Evolutionary conservation across 1,140 invertebrate genomes (phyloP), one percentile per base, ranked within the genome.

Genomic region (Grapholita molesta): DNA sequence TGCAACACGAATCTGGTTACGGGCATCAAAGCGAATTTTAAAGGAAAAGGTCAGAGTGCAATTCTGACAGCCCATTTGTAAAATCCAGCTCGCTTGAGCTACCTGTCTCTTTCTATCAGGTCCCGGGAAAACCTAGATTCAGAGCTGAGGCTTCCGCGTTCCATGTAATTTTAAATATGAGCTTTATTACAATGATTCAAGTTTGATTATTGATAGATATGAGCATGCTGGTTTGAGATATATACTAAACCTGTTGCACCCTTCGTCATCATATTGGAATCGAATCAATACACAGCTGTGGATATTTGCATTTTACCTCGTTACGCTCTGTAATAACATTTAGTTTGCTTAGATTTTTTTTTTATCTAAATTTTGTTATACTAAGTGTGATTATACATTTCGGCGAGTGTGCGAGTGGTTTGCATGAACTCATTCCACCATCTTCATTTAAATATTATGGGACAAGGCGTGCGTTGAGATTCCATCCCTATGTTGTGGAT

Each of bases 71-170:
- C 78, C 80, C 77, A 82, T 81, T 84, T 81, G 76, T 74, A 77
- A 76, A 72, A 55, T 11, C 76, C 68, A 71, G 73, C 76, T 74
- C 74, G 81, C 69, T 68, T 64, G 74, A 81, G 84, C 82, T 85
- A 82, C 71, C 86, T 74, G 73, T 86, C 86, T 75, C 84, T 69
- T 72, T 86, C 83, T 75, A 71, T 72, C 75, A 70, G 70, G 69
- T 70, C 84, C 77, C 86, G 86, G 84, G 84, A 76, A 84, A 85
- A 85, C 82, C 86, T 83, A 84, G 82, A 82, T 85, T 82, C 77
- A 78, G 77, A 73, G 68, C 74, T 74, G 74, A 80, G 25, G 23
- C 69, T 73, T 77, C 72, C 70, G 77, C 70, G 68, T 73, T 69
- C 55, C 42, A 67, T 33, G 15, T 52, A 52, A 69, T 71, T 70